Evolutionary conservation across 30 jellyfish, hydroid and myxozoan species (phyloP), one percentile per base, ranked within the genome.

Genomic region (Chrysaora quinquecirrha): DNA sequence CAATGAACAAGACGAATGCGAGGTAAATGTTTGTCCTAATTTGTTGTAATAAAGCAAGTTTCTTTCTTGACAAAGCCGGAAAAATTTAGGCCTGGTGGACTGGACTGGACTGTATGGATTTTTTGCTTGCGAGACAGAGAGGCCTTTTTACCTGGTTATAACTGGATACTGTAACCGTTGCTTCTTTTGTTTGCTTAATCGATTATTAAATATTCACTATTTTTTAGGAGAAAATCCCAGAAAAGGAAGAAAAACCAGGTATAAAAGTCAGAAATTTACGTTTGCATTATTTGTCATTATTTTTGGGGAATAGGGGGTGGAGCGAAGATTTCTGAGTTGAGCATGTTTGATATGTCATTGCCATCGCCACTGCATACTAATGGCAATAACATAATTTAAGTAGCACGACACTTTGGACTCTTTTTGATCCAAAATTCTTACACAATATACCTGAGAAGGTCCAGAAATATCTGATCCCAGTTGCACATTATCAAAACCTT

Each of bases 1-100:
- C 46, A 34, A 32, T 32, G 97, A 80, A 33, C 92, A 88, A 38
- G 97, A 88, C 9, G 97, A 88, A 48, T 60, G 74, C n/a, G 86
- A 86, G 95, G 95, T 73, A 71, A 10, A 50, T 20, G 18, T 9
- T 14, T 49, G 16, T 72, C 46, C 22, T 20, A 48, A 1, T 3
- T 21, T 19, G 11, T 56, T 28, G 74, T 14, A 18, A 14, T 43
- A 23, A 1, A 6, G 10, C 9, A 6, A n/a, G 33, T 6, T n/a
- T 27, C 10, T 6, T 6, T 4, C 11, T 4, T 4, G 33, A 60
- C 9, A 4, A 1, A 18, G 20, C 16, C 16, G 16, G 12, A 43
- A 16, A 16, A 43, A 43, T 9, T 43, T 43, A 16, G 58, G 9
- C 12, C 16, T 6, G 58, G 58, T 43, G 58, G 58, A 16, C n/a